Evolutionary conservation across 2,113 vertebrate species (phyloP).

Genomic region (Alligator mississippiensis): DNA sequence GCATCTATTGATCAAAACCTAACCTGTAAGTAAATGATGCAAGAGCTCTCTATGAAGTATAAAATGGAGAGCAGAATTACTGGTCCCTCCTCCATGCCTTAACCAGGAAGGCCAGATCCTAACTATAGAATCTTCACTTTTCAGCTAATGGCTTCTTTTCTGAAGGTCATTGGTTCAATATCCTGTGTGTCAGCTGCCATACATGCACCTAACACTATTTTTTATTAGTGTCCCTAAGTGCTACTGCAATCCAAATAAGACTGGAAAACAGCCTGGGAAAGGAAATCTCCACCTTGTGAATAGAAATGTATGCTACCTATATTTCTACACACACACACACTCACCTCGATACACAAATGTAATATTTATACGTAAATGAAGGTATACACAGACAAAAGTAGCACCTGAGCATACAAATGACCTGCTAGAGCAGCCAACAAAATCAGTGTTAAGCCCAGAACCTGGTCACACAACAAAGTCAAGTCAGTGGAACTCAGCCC

Average conservation of each 20-base stretch:
- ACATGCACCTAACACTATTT: background rate
- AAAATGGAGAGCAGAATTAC: no score
- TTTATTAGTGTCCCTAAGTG: background rate
- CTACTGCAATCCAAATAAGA: background rate
- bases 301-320: fast-evolving
- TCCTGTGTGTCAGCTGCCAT: background rate
- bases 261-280: fast-evolving
- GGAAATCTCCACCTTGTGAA: background rate
- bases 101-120: no score
- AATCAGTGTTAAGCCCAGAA: background rate
- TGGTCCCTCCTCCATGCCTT: no score
- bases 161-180: no score
- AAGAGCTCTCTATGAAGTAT: no score
- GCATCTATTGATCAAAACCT: background rate
- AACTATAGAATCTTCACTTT: no score
- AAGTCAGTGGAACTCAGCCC: background rate
- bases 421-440: background rate
- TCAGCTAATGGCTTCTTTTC: no score
- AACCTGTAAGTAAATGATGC: background rate
- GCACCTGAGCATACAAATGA: slow-evolving; percentile 1
- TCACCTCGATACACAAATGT: background rate
- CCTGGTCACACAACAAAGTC: slow-evolving; percentile 10
- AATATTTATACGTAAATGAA: background rate
- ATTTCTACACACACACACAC: background rate
- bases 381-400: background rate